Percentiles rank a stretch among this genome's conserved stretches.
These are phyloP conservation scores for Arctia plantaginis DNA, from an alignment of 2,888 invertebrate species.

Conservation along the genomic window DNA sequence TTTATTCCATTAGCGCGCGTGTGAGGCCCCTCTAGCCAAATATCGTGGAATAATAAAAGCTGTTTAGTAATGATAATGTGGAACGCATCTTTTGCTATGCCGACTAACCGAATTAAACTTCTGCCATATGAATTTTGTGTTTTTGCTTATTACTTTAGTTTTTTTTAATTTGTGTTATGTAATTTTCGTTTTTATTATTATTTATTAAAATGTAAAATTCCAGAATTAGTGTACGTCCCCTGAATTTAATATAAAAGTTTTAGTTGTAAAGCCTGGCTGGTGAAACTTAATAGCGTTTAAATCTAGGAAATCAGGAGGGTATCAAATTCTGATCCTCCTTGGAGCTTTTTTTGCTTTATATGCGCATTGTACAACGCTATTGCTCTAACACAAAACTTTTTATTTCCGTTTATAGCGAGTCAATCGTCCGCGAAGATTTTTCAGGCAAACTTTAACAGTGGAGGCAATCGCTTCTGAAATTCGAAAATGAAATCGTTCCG, in stretches of 20 bases:
- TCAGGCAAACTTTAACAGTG: conserved; percentile 87
- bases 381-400: conserved; percentile 86
- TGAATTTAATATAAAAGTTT: conserved; percentile 55
- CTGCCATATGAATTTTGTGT: conserved; percentile 71
- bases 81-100: conserved; percentile 75
- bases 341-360: conserved; percentile 78
- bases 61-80: conserved; percentile 85
- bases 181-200: background rate
- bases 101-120: conserved; percentile 80
- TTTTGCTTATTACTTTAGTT: conserved; percentile 73
- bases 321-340: conserved; percentile 77
- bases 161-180: conserved; percentile 58
- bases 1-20: conserved; percentile 86
- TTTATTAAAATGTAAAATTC: no score
- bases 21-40: conserved; percentile 84
- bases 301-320: conserved; percentile 67
- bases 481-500: conserved; percentile 86
- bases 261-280: conserved; percentile 57
- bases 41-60: conserved; percentile 86
- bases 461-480: conserved; percentile 87
- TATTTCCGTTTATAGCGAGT: conserved; percentile 86
- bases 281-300: conserved; percentile 75
- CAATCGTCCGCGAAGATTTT: conserved; percentile 86
- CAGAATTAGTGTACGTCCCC: conserved; percentile 20
- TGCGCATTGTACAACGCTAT: conserved; percentile 82